These are phyloP conservation scores for Hydractinia echinata DNA, from an alignment of 30 jellyfish, hydroid and myxozoan species.

Conservation along the genomic window DNA sequence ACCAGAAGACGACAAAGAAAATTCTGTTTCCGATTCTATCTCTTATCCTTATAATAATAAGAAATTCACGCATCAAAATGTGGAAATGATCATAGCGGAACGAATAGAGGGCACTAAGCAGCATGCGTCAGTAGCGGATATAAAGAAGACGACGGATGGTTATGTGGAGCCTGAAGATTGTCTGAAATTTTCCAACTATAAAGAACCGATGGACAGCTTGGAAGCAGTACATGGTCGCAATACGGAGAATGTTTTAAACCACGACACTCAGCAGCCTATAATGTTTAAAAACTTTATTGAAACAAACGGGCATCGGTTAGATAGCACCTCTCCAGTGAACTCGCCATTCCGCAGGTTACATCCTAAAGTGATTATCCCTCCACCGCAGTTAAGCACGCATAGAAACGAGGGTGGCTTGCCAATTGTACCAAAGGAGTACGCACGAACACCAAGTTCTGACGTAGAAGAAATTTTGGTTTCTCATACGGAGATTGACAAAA, in stretches of 20 bases:
- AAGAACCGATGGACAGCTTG: background rate
- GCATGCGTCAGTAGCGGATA: background rate
- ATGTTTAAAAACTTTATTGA: background rate
- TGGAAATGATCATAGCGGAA: slow-evolving; percentile 14
- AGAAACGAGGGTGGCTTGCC: background rate
- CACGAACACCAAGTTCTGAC: slow-evolving; percentile 24
- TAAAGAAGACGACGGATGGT: background rate
- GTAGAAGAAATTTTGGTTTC: background rate
- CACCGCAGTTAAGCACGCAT: slow-evolving; percentile 13
- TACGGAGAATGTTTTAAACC: background rate
- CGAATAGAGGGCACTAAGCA: background rate
- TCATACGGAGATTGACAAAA: slow-evolving; percentile 4
- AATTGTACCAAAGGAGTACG: slow-evolving; percentile 1
- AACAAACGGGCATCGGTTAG: background rate
- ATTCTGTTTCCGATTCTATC: background rate
- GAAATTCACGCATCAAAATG: slow-evolving; percentile 6
- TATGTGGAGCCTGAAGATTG: slow-evolving; percentile 3
- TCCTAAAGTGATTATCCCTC: slow-evolving; percentile 18
- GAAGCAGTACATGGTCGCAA: background rate
- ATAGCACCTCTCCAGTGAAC: background rate
- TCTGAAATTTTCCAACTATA: background rate
- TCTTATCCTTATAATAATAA: slow-evolving; percentile 3
- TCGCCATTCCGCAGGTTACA: slow-evolving; percentile 11
- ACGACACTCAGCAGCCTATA: background rate
- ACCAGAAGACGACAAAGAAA: background rate